Evolutionary conservation across 2,797 vertebrate species (phyloP), one percentile per base, ranked within the genome.

Genomic region (Aeoliscus strigatus): DNA sequence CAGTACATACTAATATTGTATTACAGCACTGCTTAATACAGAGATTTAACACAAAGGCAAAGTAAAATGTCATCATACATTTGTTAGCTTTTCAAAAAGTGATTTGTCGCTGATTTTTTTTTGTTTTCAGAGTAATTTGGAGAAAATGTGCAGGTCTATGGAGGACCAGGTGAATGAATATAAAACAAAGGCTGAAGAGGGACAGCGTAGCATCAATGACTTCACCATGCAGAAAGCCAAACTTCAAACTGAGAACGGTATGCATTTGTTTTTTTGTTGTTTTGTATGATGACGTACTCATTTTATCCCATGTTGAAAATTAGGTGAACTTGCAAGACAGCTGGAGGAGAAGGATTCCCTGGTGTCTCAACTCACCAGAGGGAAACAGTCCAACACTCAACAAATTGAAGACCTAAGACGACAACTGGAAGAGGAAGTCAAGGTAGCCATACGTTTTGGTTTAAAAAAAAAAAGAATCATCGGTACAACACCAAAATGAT

Each of bases 81-180:
- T n/a, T n/a, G n/a, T n/a, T n/a, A n/a, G n/a, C n/a, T n/a, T n/a
- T n/a, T n/a, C n/a, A n/a, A n/a, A n/a, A n/a, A n/a, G n/a, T n/a
- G n/a, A n/a, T n/a, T n/a, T n/a, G n/a, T n/a, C n/a, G n/a, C n/a
- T n/a, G n/a, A n/a, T n/a, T n/a, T n/a, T n/a, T 12, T 33, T 37
- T 14, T 37, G 1, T 47, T 66, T 72, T 33, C 40, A 94, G 92
- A 88, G 75, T 46, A 89, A 87, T 51, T 66, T 91, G 64, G 92
- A 94, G 53, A 94, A 94, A 74, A 75, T 89, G 64, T 89, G 83
- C 56, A 81, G 92, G 13, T 81, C 86, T 11, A 45, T 91, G 43
- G 92, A 94, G 37, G 92, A 94, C 44, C 92, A 94, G 57, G 73
- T 85, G 73, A 87, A 72, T 8, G 92, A 94, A 70, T 87, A 91